Conservation (phyloP, 2,888 invertebrate genomes). For the Pollenia amentaria region DNA sequence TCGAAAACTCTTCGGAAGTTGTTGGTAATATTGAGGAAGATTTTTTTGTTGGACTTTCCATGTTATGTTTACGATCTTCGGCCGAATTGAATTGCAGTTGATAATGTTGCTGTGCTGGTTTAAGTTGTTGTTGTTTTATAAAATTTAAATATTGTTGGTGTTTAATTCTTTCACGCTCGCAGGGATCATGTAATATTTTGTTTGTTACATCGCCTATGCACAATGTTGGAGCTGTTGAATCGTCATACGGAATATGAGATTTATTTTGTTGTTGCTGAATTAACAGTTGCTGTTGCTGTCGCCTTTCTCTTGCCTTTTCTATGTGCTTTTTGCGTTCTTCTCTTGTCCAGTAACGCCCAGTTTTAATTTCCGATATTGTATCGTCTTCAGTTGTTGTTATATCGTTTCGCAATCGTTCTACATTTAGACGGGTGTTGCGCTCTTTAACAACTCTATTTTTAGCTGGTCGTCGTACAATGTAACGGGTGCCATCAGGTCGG, state of each 20-base stretch:
- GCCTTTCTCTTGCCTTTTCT: conserved; percentile 88
- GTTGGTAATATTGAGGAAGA: conserved; percentile 32
- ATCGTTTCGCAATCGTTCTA: conserved; percentile 85
- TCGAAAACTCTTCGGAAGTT: conserved; percentile 39
- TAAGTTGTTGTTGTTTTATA: conserved; percentile 55
- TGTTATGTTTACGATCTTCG: conserved; percentile 36
- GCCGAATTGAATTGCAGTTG: conserved; percentile 74
- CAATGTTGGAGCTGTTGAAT: conserved; percentile 37
- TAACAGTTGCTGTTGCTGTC: conserved; percentile 83
- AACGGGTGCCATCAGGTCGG: conserved; percentile 90
- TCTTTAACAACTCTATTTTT: conserved; percentile 88
- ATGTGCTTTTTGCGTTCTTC: conserved; percentile 91
- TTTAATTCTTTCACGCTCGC: conserved; percentile 29
- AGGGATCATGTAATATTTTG: conserved; percentile 37
- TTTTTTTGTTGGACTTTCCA: conserved; percentile 55
- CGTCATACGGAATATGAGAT: conserved; percentile 5
- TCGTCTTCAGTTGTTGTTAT: conserved; percentile 92
- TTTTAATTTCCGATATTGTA: conserved; percentile 90
- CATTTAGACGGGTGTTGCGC: conserved; percentile 86
- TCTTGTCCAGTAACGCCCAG: conserved; percentile 91
- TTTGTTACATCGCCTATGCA: conserved; percentile 29
- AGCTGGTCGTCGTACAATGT: conserved; percentile 90
- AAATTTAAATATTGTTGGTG: conserved; percentile 48
- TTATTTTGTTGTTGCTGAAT: conserved; percentile 52
- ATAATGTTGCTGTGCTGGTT: conserved; percentile 68